phyloP scores from a whole-genome alignment of 2,113 vertebrate genomes.

The Ondatra zibethicus region DNA sequence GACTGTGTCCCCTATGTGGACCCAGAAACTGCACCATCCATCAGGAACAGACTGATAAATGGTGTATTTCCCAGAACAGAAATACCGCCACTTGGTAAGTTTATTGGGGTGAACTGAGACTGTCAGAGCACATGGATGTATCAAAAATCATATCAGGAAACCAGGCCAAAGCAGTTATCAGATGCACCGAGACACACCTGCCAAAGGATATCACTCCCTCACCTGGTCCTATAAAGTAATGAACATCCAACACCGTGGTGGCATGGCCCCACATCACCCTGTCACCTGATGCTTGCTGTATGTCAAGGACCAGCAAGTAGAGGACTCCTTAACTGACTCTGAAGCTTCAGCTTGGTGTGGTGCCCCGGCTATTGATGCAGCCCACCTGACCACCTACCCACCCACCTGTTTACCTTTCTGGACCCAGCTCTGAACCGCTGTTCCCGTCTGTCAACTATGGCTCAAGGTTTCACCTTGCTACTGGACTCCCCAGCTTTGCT shows the following conservation, averaged over 20 bases:
- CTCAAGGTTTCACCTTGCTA: not conserved
- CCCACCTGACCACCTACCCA: not conserved
- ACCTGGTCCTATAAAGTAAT: not conserved
- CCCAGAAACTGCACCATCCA: not conserved
- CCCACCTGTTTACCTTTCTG: not conserved
- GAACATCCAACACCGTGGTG: too few relatives aligned
- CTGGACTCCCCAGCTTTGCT: too few relatives aligned
- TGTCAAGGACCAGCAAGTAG: not conserved
- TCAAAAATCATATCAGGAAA: not conserved
- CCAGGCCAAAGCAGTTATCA: not conserved
- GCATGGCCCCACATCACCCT: too few relatives aligned
- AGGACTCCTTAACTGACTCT: not conserved
- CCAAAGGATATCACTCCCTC: not conserved
- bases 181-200: too few relatives aligned
- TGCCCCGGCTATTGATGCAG: too few relatives aligned
- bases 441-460: not conserved
- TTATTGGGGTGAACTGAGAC: not conserved
- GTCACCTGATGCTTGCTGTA: not conserved
- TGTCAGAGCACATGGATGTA: not conserved
- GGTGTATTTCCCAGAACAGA: not conserved
- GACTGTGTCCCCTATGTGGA: not conserved
- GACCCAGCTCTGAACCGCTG: not conserved
- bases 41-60: not conserved
- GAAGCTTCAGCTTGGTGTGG: not conserved
- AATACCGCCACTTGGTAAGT: not conserved